Base-by-base conservation (phyloP, 2,888 invertebrate species). In the Perizoma flavofasciatum region DNA sequence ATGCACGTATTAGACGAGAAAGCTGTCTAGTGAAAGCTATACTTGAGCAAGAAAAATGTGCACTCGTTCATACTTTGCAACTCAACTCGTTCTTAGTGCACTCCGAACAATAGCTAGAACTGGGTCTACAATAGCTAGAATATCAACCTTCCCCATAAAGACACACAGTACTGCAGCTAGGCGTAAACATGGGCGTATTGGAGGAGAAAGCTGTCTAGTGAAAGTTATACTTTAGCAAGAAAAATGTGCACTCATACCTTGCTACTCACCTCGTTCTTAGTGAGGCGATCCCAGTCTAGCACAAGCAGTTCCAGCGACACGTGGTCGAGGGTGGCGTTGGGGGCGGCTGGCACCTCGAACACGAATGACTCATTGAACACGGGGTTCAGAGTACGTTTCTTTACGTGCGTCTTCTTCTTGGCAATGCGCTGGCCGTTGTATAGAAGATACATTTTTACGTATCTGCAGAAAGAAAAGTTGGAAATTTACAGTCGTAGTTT, bases 321-420 rank as follows among this genome's bases (percentile, higher is more conserved):
- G 81, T 95, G 95, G 77, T 95, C 96, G 68, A 98, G 94, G 9
- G 95, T 95, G 70, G 96, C 96, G 90, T 93, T 82, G 92, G 91
- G 90, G 32, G 91, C 94, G 50, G 96, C 95, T 11, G 98, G 98
- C 69, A 99, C 97, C 78, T 99, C 99, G 85, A 99, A 99, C 55
- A 98, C 97, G 89, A 99, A 99, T 55, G 98, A 98, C 91, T 99
- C 99, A 93, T 99, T 99, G 94, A 98, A 99, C 57, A 99, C 98
- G 0, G 99, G 99, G 92, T 98, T 98, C 73, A 98, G 93, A 0
- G 99, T 99, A 58, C 98, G 95, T 88, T 98, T 99, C 94, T 99
- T 99, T 50, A 99, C 98, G 86, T 99, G 99, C 0, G 99, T 99
- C 93, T 99, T 99, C 94, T 99, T 99, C 94, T 99, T 99, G 50